Conservation (phyloP, 2,888 invertebrate genomes). For the Stegana nigrithorax region DNA sequence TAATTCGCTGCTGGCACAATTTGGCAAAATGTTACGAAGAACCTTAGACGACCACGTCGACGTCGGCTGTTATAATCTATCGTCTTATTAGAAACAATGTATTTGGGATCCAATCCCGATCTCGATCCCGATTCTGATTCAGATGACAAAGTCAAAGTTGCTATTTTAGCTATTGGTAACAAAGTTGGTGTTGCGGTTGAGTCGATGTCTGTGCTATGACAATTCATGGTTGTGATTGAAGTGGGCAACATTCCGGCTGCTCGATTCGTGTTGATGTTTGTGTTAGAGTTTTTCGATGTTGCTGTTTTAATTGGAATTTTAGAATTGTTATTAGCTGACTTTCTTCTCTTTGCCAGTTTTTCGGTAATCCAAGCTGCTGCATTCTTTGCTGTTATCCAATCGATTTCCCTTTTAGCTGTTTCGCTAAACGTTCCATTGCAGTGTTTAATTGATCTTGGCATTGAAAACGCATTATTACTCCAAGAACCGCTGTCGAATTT, state of each 20-base stretch:
- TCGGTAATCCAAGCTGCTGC: slow-evolving; percentile 39
- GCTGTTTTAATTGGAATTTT: slow-evolving; percentile 19
- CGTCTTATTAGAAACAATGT: slow-evolving; percentile 39
- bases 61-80: slow-evolving; percentile 67
- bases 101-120: slow-evolving; percentile 24
- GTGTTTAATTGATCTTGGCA: slow-evolving; percentile 21
- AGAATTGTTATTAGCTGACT: slow-evolving; percentile 19
- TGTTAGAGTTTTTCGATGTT: slow-evolving; percentile 23
- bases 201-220: not conserved
- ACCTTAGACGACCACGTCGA: slow-evolving; percentile 67
- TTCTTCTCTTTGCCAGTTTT: no score
- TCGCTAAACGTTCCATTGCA: slow-evolving; percentile 22
- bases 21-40: slow-evolving; percentile 38
- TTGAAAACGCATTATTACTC: not conserved
- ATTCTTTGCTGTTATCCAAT: slow-evolving; percentile 28
- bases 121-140: slow-evolving; percentile 20
- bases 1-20: slow-evolving; percentile 41
- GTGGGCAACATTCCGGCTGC: slow-evolving; percentile 6
- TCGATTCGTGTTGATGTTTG: not conserved
- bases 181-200: slow-evolving; percentile 25
- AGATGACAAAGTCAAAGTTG: not conserved
- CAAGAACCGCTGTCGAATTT: not conserved
- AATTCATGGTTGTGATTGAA: not conserved
- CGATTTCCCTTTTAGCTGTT: slow-evolving; percentile 23
- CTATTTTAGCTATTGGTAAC: slow-evolving; percentile 16